Base-by-base conservation (phyloP, 2,113 vertebrate species). In the Chaenogobius annularis region DNA sequence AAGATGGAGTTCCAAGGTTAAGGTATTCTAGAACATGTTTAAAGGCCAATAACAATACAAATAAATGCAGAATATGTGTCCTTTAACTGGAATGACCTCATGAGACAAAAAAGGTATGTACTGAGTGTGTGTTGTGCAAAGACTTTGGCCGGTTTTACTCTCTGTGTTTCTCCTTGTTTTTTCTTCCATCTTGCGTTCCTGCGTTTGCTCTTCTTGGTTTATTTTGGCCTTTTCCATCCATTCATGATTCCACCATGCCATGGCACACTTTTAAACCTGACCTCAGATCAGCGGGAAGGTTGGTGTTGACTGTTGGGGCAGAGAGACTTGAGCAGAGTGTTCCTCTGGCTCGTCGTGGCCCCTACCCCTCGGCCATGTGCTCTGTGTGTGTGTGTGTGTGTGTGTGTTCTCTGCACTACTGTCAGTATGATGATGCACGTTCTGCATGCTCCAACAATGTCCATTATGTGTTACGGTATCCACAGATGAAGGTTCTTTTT, bases 231-330 rank as follows among this genome's bases (percentile, higher is more conserved):
- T 95, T 94, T 94, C 91, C 94, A 93, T 87, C 93, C 92, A 92
- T 80, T 56, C 95, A 96, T 98, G 96, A 96, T 95, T 93, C 94
- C 95, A 94, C 95, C 48, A 1, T 54, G 50, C n/a, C 50, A 54
- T 54, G 50, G 50, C 17, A 54, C 50, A 54, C 50, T 92, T 91
- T 92, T 95, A 96, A n/a, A 95, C 92, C 93, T 95, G 95, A 96
- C 96, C 95, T 95, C 94, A 99, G 97, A 98, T 97, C 97, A 96
- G 93, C 97, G 97, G 94, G 97, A 98, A 98, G 97, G 97, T 99
- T 98, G 96, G 97, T 98, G 96, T 94, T 95, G 92, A 95, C 93
- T 96, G 94, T 94, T 83, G 94, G 93, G 86, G 90, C 93, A 90
- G 90, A 94, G 87, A 91, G 94, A 94, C 93, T 89, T 90, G 94